A percentile compares a stretch with the other conserved stretches of the same genome.
These are phyloP conservation scores for Salticus scenicus DNA, from an alignment of 2,888 invertebrate species.

Conservation along the genomic window DNA sequence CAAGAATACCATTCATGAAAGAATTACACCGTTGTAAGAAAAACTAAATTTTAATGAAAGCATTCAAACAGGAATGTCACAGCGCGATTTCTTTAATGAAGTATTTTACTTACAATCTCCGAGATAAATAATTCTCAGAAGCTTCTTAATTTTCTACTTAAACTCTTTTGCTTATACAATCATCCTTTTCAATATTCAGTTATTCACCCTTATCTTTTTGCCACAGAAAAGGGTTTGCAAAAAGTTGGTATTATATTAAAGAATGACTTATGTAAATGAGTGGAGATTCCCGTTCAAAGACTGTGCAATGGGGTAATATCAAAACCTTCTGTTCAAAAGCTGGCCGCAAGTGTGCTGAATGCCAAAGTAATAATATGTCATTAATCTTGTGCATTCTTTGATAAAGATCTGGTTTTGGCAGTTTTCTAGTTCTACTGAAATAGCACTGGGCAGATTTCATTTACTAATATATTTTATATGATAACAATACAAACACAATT, in stretches of 20 bases:
- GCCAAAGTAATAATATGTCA: conserved; percentile 5
- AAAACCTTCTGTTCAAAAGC: conserved; percentile 8
- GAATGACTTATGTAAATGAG: conserved; percentile 12
- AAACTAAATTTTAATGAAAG: too few relatives aligned
- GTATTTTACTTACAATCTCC: too few relatives aligned
- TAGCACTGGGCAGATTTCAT: background rate
- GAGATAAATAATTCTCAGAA: too few relatives aligned
- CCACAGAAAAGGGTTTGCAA: background rate
- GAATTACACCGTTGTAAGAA: too few relatives aligned
- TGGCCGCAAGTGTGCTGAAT: background rate
- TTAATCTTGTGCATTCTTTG: conserved; percentile 4
- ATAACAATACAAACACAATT: too few relatives aligned
- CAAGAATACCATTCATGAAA: too few relatives aligned
- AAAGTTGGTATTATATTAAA: background rate
- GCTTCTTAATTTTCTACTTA: background rate
- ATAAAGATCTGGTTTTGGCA: background rate
- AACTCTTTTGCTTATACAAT: background rate
- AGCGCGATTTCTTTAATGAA: too few relatives aligned
- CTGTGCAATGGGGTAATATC: background rate
- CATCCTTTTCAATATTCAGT: background rate
- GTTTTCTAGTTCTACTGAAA: background rate
- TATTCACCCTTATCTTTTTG: conserved; percentile 1
- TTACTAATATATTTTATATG: background rate
- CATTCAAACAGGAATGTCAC: too few relatives aligned
- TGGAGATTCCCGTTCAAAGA: background rate